Evolutionary conservation across 2,797 vertebrate genomes (phyloP), one percentile per base, ranked within the genome.

Genomic region (Trachops cirrhosus): DNA sequence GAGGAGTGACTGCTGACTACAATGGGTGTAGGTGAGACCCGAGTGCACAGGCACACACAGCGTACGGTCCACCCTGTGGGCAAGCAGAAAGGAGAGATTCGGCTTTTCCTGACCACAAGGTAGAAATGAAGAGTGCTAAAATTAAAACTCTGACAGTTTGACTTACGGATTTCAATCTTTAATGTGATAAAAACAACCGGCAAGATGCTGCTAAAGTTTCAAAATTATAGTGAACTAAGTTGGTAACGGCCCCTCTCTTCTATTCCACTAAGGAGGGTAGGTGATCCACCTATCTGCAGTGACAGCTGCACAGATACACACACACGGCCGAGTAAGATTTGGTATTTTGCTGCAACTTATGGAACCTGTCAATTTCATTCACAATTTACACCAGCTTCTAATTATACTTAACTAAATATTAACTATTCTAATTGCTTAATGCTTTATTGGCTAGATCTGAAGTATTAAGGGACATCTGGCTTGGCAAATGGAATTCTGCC

Each of bases 401-500:
- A 98, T 98, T 98, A 98, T 96, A 97, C 97, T 98, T 98, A 98
- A 98, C 98, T 97, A 98, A 97, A 98, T 98, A 97, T 96, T 97
- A 98, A 98, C 98, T 93, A 96, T 97, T 98, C 97, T 98, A 98
- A 98, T 98, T 98, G 98, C 97, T 98, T 97, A 96, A 97, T 96
- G 97, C 98, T 98, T 98, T 98, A 97, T 3, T 98, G 97, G 92
- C 97, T 67, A 97, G 73, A 97, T 93, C 97, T 94, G 95, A 98
- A 98, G 96, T 97, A 97, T 70, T 74, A 90, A 95, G 97, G 89
- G 98, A 98, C 98, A 98, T 97, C 98, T 98, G 98, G 97, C 89
- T 97, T 95, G 93, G 97, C 97, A 98, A 98, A 93, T 96, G 97
- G 97, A 93, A 96, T 96, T 95, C 95, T 83, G 93, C 89, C 91